Base-by-base conservation (phyloP, 2,888 invertebrate species). In the Synergus umbraculus region DNA sequence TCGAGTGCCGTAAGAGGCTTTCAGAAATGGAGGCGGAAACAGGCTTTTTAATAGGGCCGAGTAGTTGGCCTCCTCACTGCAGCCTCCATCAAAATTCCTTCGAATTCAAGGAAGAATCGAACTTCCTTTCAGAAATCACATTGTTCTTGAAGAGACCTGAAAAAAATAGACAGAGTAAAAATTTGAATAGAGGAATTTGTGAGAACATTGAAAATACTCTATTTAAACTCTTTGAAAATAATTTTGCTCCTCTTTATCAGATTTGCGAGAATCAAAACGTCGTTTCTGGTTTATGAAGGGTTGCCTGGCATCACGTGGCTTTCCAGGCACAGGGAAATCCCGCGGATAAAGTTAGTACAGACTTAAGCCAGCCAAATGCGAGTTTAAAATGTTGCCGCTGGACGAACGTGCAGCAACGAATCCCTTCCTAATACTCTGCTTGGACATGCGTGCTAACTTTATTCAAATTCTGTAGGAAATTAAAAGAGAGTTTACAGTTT, bases 1-100 rank as follows among this genome's bases (percentile, higher is more conserved):
- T 91, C 91, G 91, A 92, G 92, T 91, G 90, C 90, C 89, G 89
- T 92, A 91, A 92, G 92, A 92, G 91, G 91, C 91, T 92, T 92
- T 91, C 91, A 91, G 91, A 91, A 91, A 91, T 89, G 91, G 89
- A 91, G 90, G 91, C 90, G 91, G 91, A 92, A 91, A 92, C 91
- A 90, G 91, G 90, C 90, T 92, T 92, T 92, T 92, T 92, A 92
- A 92, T 92, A 92, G 91, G 90, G 90, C 90, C 90, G 88, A 89
- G 88, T 89, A 89, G 88, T 87, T 87, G 87, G 87, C 85, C 85
- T 84, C 83, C 86, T 86, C 78, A 84, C 81, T 81, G 77, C 82
- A 80, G 82, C 83, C 83, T 78, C 78, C 79, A 82, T 79, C 82
- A 79, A 81, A 81, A 83, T 83, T 83, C 79, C 81, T 80, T 73